phyloP scores from a whole-genome alignment of 2,888 invertebrate genomes.

The Synanthedon andrenaeformis region DNA sequence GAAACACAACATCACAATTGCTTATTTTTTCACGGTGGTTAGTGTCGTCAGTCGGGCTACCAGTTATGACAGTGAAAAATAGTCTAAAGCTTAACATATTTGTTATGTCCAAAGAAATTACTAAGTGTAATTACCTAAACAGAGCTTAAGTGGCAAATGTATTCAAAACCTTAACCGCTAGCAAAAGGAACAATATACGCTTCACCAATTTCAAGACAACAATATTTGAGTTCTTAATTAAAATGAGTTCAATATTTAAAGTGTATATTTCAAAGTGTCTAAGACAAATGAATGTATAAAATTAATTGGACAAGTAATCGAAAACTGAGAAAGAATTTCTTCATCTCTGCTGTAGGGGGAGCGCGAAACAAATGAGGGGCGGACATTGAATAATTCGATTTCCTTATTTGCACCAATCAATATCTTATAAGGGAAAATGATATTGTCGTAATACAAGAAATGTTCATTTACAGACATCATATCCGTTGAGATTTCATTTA shows the following conservation, averaged over 20 bases:
- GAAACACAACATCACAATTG: too few relatives aligned
- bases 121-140: too few relatives aligned
- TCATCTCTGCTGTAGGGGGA: conserved; percentile 63
- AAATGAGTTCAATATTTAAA: not conserved
- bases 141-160: too few relatives aligned
- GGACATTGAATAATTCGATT: conserved; percentile 71
- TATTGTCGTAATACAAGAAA: conserved; percentile 32
- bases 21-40: too few relatives aligned
- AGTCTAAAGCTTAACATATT: too few relatives aligned
- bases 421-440: conserved; percentile 52
- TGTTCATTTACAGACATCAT: conserved; percentile 21
- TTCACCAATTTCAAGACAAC: not conserved
- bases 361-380: conserved; percentile 66
- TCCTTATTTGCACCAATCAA: conserved; percentile 70
- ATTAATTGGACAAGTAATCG: conserved; percentile 71
- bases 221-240: not conserved
- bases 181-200: too few relatives aligned
- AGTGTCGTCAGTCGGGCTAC: too few relatives aligned
- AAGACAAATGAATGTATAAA: conserved; percentile 70
- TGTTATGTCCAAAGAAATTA: too few relatives aligned
- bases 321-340: conserved; percentile 71
- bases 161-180: too few relatives aligned
- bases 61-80: too few relatives aligned
- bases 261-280: conserved; percentile 47
- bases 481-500: conserved; percentile 11